Conservation (phyloP, 1,140 invertebrate species). For the Drosophila sturtevanti region DNA sequence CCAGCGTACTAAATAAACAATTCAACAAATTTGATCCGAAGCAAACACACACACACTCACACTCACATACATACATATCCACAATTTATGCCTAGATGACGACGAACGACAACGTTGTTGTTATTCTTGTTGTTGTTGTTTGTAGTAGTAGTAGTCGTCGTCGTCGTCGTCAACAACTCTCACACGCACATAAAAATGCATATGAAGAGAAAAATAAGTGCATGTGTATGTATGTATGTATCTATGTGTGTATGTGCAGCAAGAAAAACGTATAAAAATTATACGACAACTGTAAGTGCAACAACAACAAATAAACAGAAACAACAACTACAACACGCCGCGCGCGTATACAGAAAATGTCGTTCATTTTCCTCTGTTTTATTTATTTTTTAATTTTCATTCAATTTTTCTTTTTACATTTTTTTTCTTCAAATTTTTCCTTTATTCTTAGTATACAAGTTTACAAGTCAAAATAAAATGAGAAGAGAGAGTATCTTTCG, state of each 20-base stretch:
- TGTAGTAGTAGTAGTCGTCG: neutral
- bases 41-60: slow-evolving; percentile 56
- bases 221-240: slow-evolving; percentile 30
- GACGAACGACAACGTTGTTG: slow-evolving; percentile 39
- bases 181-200: slow-evolving; percentile 75
- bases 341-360: slow-evolving; percentile 68
- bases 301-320: slow-evolving; percentile 54
- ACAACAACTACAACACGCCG: slow-evolving; percentile 28
- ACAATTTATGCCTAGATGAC: slow-evolving; percentile 16
- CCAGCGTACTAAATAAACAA: slow-evolving; percentile 79
- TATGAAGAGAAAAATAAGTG: slow-evolving; percentile 59
- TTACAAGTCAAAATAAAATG: slow-evolving; percentile 54
- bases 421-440: slow-evolving; percentile 28
- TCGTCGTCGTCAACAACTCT: slow-evolving; percentile 9
- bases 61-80: slow-evolving; percentile 18
- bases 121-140: neutral
- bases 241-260: slow-evolving; percentile 51
- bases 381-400: slow-evolving; percentile 27
- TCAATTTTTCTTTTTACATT: slow-evolving; percentile 34
- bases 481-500: too few species aligned
- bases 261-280: slow-evolving; percentile 62
- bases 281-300: slow-evolving; percentile 58
- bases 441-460: slow-evolving; percentile 27
- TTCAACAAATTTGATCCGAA: slow-evolving; percentile 82
- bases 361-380: slow-evolving; percentile 46